These are phyloP conservation scores for Lacanobia wlatinum DNA, from an alignment of 2,888 invertebrate genomes.

Conservation along the genomic window DNA sequence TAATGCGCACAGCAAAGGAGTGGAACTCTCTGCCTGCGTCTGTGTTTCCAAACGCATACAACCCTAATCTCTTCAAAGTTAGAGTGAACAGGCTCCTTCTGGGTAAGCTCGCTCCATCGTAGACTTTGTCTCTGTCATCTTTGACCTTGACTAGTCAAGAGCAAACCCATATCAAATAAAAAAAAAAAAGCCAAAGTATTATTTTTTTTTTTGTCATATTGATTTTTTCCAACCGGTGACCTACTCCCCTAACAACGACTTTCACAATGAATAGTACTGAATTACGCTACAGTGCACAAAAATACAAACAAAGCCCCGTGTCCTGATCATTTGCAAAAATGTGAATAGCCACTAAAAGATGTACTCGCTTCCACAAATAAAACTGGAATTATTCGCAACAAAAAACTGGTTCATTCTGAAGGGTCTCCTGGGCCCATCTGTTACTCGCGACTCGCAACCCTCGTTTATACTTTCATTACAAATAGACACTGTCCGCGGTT, in stretches of 20 bases:
- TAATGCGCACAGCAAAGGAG: too few relatives aligned
- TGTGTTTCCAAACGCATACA: too few relatives aligned
- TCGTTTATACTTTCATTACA: slow-evolving; percentile 12
- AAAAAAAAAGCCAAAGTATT: too few relatives aligned
- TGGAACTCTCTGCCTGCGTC: too few relatives aligned
- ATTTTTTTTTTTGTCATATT: too few relatives aligned
- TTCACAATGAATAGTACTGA: neutral
- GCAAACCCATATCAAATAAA: too few relatives aligned
- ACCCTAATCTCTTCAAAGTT: too few relatives aligned
- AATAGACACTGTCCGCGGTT: slow-evolving; percentile 3
- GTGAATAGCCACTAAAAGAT: slow-evolving; percentile 17
- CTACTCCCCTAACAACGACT: neutral
- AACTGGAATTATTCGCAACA: slow-evolving; percentile 28
- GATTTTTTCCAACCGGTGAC: neutral
- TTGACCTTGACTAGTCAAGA: too few relatives aligned
- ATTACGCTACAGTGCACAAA: neutral
- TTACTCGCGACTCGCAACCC: slow-evolving; percentile 4
- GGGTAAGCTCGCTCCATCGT: too few relatives aligned
- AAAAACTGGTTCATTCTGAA: slow-evolving; percentile 27
- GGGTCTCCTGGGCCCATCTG: slow-evolving; percentile 25
- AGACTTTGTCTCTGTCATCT: too few relatives aligned
- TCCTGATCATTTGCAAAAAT: neutral
- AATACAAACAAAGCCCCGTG: neutral
- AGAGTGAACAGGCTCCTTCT: too few relatives aligned
- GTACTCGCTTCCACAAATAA: slow-evolving; percentile 19